phyloP scores from a whole-genome alignment of 2,113 vertebrate species.

The Colistium nudipinnis region DNA sequence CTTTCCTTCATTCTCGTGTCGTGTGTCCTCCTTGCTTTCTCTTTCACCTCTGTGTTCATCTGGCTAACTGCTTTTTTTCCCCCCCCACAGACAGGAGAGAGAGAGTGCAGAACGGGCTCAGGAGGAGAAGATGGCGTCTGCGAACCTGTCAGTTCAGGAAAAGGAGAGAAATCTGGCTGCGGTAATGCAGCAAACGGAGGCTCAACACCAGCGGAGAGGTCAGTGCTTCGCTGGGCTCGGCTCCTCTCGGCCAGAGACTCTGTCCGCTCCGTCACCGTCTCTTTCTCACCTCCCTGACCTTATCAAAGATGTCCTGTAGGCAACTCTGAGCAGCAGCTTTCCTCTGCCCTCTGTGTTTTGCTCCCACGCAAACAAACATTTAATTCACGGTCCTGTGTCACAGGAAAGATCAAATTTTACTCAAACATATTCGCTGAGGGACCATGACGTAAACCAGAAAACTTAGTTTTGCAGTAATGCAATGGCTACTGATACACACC shows the following conservation, averaged over 20 bases:
- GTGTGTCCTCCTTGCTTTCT: background rate
- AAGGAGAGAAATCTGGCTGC: slow-evolving; percentile 89
- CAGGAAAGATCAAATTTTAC: no score
- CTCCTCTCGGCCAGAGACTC: background rate
- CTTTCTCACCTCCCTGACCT: background rate
- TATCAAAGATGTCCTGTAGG: background rate
- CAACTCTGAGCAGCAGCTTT: background rate
- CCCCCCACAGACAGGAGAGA: slow-evolving; percentile 85
- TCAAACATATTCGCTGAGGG: no score
- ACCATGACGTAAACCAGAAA: background rate
- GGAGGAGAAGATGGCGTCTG: slow-evolving; percentile 84
- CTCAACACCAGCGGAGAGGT: slow-evolving; percentile 92
- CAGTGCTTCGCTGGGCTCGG: slow-evolving; percentile 59
- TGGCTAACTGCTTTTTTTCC: slow-evolving; percentile 2
- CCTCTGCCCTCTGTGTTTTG: background rate
- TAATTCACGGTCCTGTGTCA: no score
- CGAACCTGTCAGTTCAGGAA: slow-evolving; percentile 86
- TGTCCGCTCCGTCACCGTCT: background rate
- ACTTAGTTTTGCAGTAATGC: background rate
- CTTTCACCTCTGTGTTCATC: slow-evolving; percentile 16
- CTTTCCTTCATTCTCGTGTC: slow-evolving; percentile 3
- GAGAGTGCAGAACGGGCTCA: slow-evolving; percentile 85
- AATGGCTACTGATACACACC: background rate
- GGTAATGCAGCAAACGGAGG: slow-evolving; percentile 91
- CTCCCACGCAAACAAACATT: background rate